Evolutionary conservation across 2,113 vertebrate species (phyloP), one percentile per base, ranked within the genome.

Genomic region (Dipodomys stephensi): DNA sequence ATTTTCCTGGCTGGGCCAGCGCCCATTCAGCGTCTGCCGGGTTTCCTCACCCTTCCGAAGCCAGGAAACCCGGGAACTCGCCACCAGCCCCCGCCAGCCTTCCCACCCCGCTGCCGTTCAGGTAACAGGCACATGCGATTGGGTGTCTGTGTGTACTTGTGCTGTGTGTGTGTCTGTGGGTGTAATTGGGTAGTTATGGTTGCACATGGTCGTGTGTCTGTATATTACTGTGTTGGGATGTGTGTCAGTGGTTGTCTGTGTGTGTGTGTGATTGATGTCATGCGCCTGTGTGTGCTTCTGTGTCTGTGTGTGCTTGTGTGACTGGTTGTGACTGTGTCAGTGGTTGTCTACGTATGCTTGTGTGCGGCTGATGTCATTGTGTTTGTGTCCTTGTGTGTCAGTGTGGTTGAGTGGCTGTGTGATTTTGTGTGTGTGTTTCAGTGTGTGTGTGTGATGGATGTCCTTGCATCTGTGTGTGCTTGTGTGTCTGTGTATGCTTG

Each of bases 11-110:
- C 35, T 32, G 8, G 23, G 11, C 57, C 27, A 7, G 16, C 60
- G 23, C 19, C 49, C 13, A 11, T 30, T 44, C 13, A 44, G 15
- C 23, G n/a, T 25, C 39, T 73, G 32, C 22, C n/a, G 27, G 27
- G 25, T 53, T 19, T 6, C 57, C 5, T 39, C 0, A 30, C 80
- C 90, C 97, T 95, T 92, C 69, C 60, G 46, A 92, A 44, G 85
- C 73, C 73, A 27, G 82, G 71, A 77, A 35, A 53, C 53, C 39
- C 9, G 12, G 95, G 88, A 92, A 6, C 78, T 67, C n/a, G 18
- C 4, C 5, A 0, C 23, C 13, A 53, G 89, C 83, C 81, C 32
- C 85, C 9, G 6, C 0, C 7, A 44, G 30, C 60, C 46, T 28
- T 73, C 12, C 28, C 25, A 2, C 19, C 15, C 60, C 6, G 19